Base-by-base conservation (phyloP, 2,888 invertebrate genomes). In the Macrophya alboannulata region DNA sequence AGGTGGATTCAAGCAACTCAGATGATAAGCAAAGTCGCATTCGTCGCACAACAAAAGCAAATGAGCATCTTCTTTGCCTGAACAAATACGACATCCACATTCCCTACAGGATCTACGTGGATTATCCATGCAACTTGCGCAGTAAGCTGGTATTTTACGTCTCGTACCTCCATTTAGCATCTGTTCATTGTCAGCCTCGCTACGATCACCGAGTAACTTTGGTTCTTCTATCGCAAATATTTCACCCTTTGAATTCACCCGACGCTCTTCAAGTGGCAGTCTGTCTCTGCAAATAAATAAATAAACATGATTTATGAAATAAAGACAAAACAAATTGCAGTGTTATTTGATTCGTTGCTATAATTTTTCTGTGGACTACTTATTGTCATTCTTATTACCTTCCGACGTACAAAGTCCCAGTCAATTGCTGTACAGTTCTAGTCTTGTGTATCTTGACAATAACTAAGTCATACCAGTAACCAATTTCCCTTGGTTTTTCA, bases 21-120 rank as follows among this genome's bases (percentile, higher is more conserved):
- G 95, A 92, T 98, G 98, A 92, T 95, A 97, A 0, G 97, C 96
- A 74, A 94, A 93, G 91, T 98, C 95, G 91, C 98, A 98, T 91
- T 98, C 98, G 90, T 98, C 98, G 91, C 98, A 98, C 55, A 98
- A 93, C 9, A 98, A 94, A 90, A 97, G 96, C 94, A 95, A 95
- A 71, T 96, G 96, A 15, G 96, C 96, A 85, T 96, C 95, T 84
- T 96, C 94, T 93, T 97, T 98, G 1, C 96, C 96, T 6, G 95
- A 95, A 92, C 98, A 98, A 21, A 96, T 90, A 89, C 94, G 94
- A 90, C 98, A 98, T 1, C 97, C 97, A 90, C 98, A 98, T 45
- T 96, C 95, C 90, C 95, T 95, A 91, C 98, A 98, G 48, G 95
- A 95, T 59, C 92, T 93, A 0, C 94, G 93, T 9, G 95, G 95